Evolutionary conservation across 2,113 vertebrate species (phyloP), one percentile per base, ranked within the genome.

Genomic region (Rallus limicola): DNA sequence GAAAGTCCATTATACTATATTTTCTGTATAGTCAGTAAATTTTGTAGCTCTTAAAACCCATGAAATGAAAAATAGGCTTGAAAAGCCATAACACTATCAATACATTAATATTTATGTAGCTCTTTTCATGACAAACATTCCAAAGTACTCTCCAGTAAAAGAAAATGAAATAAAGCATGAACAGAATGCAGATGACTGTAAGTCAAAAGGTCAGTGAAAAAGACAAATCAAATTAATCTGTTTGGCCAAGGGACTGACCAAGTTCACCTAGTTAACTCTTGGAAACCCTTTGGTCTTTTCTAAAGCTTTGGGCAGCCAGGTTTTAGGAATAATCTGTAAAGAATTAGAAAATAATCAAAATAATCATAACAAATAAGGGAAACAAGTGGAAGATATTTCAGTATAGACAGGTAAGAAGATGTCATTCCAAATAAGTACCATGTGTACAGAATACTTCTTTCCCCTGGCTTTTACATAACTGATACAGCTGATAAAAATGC

Each of bases 21-120:
- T 97, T 98, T 97, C 96, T 91, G 82, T 98, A 90, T 74, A 97
- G 96, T 98, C 96, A 97, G 98, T 98, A 97, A 97, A 97, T 98
- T 98, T 97, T 97, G 90, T 95, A 94, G 94, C 97, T 98, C 90
- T 97, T 98, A 97, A 98, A 96, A 96, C 88, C 93, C 16, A 1
- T 97, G 96, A 97, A 96, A 97, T 98, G 97, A 98, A 98, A 98
- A 98, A 97, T 93, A 97, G 93, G 31, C 93, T 97, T 84, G 72
- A 97, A 98, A 98, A 97, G 52, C 96, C 86, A 58, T 98, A 98
- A 97, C 76, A 94, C 96, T 94, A 98, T 97, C 97, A 97, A 98
- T 97, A 97, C 96, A 97, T 98, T 97, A 98, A 98, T 98, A 98
- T 98, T 98, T 97, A 98, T 98, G 91, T 93, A 93, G 92, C 76